Evolutionary conservation across 2,113 vertebrate genomes (phyloP).

Genomic region (Vimba vimba): DNA sequence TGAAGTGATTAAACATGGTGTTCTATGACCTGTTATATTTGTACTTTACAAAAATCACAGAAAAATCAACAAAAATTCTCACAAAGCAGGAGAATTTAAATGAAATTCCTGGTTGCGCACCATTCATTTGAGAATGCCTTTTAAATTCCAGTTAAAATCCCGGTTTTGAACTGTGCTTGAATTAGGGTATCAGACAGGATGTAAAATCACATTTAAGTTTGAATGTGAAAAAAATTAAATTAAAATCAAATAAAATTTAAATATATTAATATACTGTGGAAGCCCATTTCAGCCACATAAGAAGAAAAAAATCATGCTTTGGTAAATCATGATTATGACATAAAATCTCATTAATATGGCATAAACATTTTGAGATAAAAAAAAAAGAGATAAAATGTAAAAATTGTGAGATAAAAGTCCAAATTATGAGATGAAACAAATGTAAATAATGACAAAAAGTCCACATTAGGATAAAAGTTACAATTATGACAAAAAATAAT

Average conservation of each 20-base stretch:
- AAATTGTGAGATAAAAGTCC: not conserved
- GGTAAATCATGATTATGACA: not conserved
- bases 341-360: not conserved
- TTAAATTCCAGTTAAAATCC: not conserved
- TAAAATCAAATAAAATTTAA: no score
- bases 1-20: not conserved
- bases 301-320: not conserved
- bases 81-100: not conserved
- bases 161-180: not conserved
- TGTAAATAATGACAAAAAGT: not conserved
- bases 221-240: not conserved
- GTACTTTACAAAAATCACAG: not conserved
- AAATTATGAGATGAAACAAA: not conserved
- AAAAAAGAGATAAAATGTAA: not conserved
- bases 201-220: not conserved
- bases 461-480: not conserved
- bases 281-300: no score
- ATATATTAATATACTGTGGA: no score
- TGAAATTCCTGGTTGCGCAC: not conserved
- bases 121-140: not conserved
- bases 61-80: not conserved
- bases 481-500: no score
- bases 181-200: not conserved
- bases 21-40: not conserved
- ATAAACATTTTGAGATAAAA: not conserved